Percentiles rank a stretch among this genome's conserved stretches.
These are phyloP conservation scores for Varanus komodoensis DNA, from an alignment of 2,113 vertebrate species.

Conservation along the genomic window DNA sequence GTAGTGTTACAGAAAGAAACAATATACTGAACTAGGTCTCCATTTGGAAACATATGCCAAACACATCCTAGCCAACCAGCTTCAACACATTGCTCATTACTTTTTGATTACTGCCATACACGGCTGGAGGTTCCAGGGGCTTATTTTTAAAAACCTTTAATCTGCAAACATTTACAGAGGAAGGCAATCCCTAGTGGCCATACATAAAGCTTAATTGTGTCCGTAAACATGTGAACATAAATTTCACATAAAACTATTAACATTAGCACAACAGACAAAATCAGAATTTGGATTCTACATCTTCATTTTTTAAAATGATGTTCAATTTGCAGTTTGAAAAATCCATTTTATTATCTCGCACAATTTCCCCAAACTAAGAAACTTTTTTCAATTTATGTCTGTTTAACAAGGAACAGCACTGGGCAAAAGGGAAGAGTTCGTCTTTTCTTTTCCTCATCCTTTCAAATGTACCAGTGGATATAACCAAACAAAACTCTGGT, in stretches of 20 bases:
- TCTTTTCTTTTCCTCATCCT: background rate
- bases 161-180: slow-evolving; percentile 88
- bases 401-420: slow-evolving; percentile 34
- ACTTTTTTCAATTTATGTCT: slow-evolving; percentile 33
- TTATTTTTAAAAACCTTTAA: slow-evolving; percentile 80
- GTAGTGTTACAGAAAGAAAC: slow-evolving; percentile 41
- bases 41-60: slow-evolving; percentile 62
- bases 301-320: slow-evolving; percentile 17
- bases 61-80: slow-evolving; percentile 67
- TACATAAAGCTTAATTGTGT: slow-evolving; percentile 71
- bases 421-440: slow-evolving; percentile 26
- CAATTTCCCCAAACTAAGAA: slow-evolving; percentile 27
- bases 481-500: slow-evolving; percentile 73
- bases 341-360: slow-evolving; percentile 28
- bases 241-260: slow-evolving; percentile 55
- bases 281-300: slow-evolving; percentile 41
- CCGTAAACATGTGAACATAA: slow-evolving; percentile 69
- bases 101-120: slow-evolving; percentile 71
- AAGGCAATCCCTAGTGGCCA: slow-evolving; percentile 71
- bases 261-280: slow-evolving; percentile 50
- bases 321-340: slow-evolving; percentile 32
- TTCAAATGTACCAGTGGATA: slow-evolving; percentile 70
- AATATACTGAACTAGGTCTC: slow-evolving; percentile 49
- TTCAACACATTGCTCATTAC: slow-evolving; percentile 30
- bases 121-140: slow-evolving; percentile 74